phyloP scores from a whole-genome alignment of 2,888 invertebrate species.

The Lasioglossum leucozonium region DNA sequence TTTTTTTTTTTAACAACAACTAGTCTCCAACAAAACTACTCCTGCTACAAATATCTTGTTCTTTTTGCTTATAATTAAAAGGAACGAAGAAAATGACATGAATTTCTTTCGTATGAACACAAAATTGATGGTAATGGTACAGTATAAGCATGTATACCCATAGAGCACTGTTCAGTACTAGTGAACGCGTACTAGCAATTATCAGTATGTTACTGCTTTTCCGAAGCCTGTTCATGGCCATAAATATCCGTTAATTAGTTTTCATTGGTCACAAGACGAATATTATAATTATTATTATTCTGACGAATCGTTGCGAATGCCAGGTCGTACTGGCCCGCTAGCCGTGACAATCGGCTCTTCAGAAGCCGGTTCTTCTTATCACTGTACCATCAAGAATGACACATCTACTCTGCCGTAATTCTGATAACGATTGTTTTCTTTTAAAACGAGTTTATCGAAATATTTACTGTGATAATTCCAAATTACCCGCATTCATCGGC shows the following conservation, averaged over 20 bases:
- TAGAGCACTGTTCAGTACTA: slow-evolving; percentile 55
- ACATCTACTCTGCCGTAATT: slow-evolving; percentile 3
- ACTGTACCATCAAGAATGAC: slow-evolving; percentile 15
- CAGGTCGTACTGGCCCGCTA: neutral
- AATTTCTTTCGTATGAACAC: slow-evolving; percentile 45
- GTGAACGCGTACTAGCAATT: slow-evolving; percentile 33
- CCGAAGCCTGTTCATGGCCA: slow-evolving; percentile 53
- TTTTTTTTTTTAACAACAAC: slow-evolving; percentile 24
- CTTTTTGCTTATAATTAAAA: slow-evolving; percentile 21
- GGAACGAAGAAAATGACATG: slow-evolving; percentile 35
- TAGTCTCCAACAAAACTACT: slow-evolving; percentile 18
- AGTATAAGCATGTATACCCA: slow-evolving; percentile 51
- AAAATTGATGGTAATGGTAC: slow-evolving; percentile 50
- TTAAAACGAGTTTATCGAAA: neutral
- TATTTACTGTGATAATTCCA: neutral
- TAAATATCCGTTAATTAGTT: slow-evolving; percentile 50
- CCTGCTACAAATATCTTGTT: slow-evolving; percentile 19
- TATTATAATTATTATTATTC: slow-evolving; percentile 50
- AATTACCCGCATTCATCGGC: slow-evolving; percentile 6
- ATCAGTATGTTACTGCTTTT: slow-evolving; percentile 30
- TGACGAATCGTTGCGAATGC: neutral
- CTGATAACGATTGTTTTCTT: neutral
- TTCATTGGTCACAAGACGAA: slow-evolving; percentile 43
- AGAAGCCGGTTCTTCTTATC: slow-evolving; percentile 2
- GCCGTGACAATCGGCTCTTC: neutral